A percentile compares a stretch with the other conserved stretches of the same genome.
phyloP scores from a whole-genome alignment of 2,797 vertebrate species.

The Myoxocephalus aenaeus region DNA sequence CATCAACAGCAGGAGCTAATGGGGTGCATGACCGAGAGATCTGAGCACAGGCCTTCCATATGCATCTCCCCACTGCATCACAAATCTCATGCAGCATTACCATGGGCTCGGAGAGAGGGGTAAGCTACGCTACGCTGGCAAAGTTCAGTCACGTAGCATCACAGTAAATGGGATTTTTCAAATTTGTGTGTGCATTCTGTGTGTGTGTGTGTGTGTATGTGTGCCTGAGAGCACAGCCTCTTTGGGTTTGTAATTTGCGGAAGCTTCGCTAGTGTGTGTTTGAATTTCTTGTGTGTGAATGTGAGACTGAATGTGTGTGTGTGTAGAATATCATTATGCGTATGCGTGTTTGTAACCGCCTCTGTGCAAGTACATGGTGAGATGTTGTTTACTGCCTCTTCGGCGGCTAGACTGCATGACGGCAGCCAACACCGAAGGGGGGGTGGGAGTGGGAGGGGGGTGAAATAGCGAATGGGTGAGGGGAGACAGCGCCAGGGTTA shows the following conservation, averaged over 20 bases:
- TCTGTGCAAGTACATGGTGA: slow-evolving; percentile 74
- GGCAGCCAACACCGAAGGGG: slow-evolving; percentile 41
- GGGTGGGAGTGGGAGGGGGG: not conserved
- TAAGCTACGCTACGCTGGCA: slow-evolving; percentile 74
- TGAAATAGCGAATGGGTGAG: slow-evolving; percentile 57
- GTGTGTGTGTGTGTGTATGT: slow-evolving; percentile 31
- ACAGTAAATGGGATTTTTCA: slow-evolving; percentile 81
- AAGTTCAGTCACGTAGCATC: slow-evolving; percentile 84
- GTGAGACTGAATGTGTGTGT: slow-evolving; percentile 46
- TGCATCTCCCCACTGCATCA: slow-evolving; percentile 82
- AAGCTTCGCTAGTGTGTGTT: slow-evolving; percentile 60
- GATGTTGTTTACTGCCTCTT: slow-evolving; percentile 78
- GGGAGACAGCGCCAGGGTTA: slow-evolving; percentile 73
- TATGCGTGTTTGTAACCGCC: slow-evolving; percentile 71
- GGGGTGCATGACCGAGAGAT: slow-evolving; percentile 82
- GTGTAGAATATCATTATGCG: slow-evolving; percentile 73
- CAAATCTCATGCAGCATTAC: slow-evolving; percentile 83
- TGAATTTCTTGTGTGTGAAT: slow-evolving; percentile 61
- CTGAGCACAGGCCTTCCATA: slow-evolving; percentile 82
- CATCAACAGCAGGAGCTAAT: slow-evolving; percentile 80
- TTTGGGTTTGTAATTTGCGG: slow-evolving; percentile 73
- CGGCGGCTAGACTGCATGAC: slow-evolving; percentile 72
- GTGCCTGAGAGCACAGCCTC: slow-evolving; percentile 54
- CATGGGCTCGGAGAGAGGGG: slow-evolving; percentile 71
- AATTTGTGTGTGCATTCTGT: slow-evolving; percentile 65